Evolutionary conservation across 2,113 vertebrate genomes (phyloP), one percentile per base, ranked within the genome.

Genomic region (Drymodes brunneopygia): DNA sequence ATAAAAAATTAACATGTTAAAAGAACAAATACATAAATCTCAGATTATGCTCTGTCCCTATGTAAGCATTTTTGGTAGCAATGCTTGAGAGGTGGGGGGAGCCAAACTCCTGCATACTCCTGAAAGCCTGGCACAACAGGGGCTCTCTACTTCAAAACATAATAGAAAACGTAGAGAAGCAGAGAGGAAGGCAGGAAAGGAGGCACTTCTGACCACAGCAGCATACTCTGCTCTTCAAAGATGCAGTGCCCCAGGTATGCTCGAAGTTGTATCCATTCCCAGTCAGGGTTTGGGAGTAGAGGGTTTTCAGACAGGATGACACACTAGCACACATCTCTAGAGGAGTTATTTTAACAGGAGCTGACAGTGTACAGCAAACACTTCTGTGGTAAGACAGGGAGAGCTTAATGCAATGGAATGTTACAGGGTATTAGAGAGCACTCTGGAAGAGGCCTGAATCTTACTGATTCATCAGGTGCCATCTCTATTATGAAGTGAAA

Each of bases 251-350:
- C 27, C 38, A 67, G 15, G 36, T 48, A 50, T 2, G 35, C 58
- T 90, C 6, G 0, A 86, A 88, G 47, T 47, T 56, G 42, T 31
- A 50, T 38, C 51, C 60, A 19, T 54, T 91, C 33, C 33, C 47
- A 71, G 79, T 1, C 67, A 38, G 47, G 15, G 38, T n/a, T n/a
- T 77, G 35, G 74, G 25, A 94, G 42, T 15, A 77, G 40, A 81
- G 53, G 22, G 19, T 51, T 96, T 94, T 72, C 92, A 96, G 93
- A 65, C 79, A 83, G 58, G 47, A 54, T 81, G 90, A 93, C 94
- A 96, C 75, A 86, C 64, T 90, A 81, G 85, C 93, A 90, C 69
- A 83, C 67, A 91, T 92, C 62, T 93, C 71, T 38, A 58, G 35
- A 72, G 70, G 15, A 88, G 67, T 71, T 81, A 72, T 44, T 90